Evolutionary conservation across 1,140 invertebrate genomes (phyloP).

Genomic region (Periplaneta americana): DNA sequence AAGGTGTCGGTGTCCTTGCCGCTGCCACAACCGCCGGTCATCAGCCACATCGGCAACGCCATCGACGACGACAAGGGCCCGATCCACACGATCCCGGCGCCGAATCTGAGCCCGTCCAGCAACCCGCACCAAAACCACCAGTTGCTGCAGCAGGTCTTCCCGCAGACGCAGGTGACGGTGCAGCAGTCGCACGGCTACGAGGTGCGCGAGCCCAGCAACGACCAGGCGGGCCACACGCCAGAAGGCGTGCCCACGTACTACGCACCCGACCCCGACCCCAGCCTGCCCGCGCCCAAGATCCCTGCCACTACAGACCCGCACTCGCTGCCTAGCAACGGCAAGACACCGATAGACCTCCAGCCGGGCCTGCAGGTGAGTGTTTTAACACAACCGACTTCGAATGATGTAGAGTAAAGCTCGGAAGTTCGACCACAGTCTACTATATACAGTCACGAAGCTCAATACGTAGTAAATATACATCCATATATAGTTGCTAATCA

Average conservation of each 20-base stretch:
- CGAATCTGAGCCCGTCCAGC: slow-evolving; percentile 53
- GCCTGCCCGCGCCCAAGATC: slow-evolving; percentile 35
- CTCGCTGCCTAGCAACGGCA: slow-evolving; percentile 38
- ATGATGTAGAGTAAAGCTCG: not conserved
- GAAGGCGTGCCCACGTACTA: slow-evolving; percentile 36
- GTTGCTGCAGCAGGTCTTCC: no score
- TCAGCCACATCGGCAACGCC: slow-evolving; percentile 10
- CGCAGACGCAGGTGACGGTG: not conserved
- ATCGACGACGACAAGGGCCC: slow-evolving; percentile 55
- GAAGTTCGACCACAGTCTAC: no score
- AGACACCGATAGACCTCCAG: not conserved
- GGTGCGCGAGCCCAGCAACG: slow-evolving; percentile 36
- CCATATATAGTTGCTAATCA: no score
- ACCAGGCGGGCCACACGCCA: slow-evolving; percentile 35
- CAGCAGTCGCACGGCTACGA: slow-evolving; percentile 1
- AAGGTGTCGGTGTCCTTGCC: not conserved
- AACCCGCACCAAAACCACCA: not conserved
- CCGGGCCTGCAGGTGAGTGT: not conserved
- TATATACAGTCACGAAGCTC: no score
- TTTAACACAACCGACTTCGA: not conserved
- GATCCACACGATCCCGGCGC: slow-evolving; percentile 76
- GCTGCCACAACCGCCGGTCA: not conserved
- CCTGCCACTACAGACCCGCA: slow-evolving; percentile 36
- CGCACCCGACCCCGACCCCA: slow-evolving; percentile 43
- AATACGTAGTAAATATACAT: no score